Base-by-base conservation (phyloP, 2,113 vertebrate species). In the Blennius ocellaris region DNA sequence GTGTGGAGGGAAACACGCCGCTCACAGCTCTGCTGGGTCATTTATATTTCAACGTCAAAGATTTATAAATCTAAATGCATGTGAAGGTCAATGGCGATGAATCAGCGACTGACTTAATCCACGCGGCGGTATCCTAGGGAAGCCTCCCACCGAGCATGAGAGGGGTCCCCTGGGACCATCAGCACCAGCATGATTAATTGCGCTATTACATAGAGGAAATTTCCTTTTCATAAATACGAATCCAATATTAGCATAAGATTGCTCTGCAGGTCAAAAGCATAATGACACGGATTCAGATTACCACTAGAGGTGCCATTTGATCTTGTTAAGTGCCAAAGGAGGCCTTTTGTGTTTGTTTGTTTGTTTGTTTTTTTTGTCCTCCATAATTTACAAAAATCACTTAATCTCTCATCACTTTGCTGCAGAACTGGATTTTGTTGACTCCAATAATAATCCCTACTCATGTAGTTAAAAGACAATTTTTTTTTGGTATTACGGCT, bases 121-220 rank as follows among this genome's bases (percentile, higher is more conserved):
- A 63, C 44, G 47, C 6, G 36, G 47, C 55, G 21, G 14, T 30
- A 17, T 69, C 76, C 69, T 60, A 45, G n/a, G 51, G 64, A 44
- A 7, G 67, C 71, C 44, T 64, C 82, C 57, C 44, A 53, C 53
- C 63, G 71, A 43, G 64, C 30, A 40, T 59, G 12, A 60, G 43
- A 71, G 50, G 45, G 6, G 54, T 45, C 75, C 58, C 54, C 3
- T 0, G 61, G 64, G 66, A 63, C 69, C 54, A 66, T 59, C 73
- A 54, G 56, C 68, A 70, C 38, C 80, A 49, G 12, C 69, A 59
- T 73, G 77, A 87, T 86, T 89, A 81, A 86, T 81, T 73, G 63
- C 51, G 14, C 56, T 43, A 67, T 70, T 83, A 80, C 82, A 81
- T 7, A 37, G 60, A 55, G 37, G 80, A 73, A 30, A 83, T 89